Conservation (phyloP, 2,888 invertebrate species). For the Chironomus tentans region DNA sequence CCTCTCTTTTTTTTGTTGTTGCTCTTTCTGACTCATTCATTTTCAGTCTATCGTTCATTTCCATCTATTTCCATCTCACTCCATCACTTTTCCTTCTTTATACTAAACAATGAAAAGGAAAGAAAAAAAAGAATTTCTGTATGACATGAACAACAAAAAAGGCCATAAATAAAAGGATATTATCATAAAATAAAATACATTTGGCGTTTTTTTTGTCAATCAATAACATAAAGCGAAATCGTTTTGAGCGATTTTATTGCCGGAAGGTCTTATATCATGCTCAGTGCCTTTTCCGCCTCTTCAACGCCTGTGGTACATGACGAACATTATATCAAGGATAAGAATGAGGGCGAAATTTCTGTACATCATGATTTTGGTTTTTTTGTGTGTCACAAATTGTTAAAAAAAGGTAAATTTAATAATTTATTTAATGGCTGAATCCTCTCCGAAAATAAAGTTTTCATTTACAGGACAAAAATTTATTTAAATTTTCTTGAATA, state of each 20-base stretch:
- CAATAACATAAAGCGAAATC: not conserved
- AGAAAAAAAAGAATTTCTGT: conserved; percentile 1
- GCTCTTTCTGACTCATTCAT: not conserved
- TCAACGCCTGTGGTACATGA: not conserved
- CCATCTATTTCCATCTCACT: not conserved
- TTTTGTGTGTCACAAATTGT: no score
- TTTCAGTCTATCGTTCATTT: not conserved
- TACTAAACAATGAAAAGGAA: not conserved
- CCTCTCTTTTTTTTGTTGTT: not conserved
- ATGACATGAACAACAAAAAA: conserved; percentile 2
- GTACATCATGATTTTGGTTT: no score
- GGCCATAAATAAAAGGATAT: not conserved
- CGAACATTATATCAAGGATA: not conserved
- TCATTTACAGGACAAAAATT: no score
- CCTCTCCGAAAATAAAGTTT: no score
- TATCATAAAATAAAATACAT: conserved; percentile 12
- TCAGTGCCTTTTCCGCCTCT: not conserved
- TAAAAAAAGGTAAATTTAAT: no score
- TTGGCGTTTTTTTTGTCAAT: conserved; percentile 9
- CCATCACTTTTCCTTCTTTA: not conserved
- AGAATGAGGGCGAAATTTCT: no score
- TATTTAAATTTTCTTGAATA: no score
- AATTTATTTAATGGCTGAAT: no score
- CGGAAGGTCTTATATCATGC: conserved; percentile 1
- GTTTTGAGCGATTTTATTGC: not conserved